These are phyloP conservation scores for Lamprologus tigripictilis DNA, from an alignment of 2,113 vertebrate genomes.

Conservation along the genomic window DNA sequence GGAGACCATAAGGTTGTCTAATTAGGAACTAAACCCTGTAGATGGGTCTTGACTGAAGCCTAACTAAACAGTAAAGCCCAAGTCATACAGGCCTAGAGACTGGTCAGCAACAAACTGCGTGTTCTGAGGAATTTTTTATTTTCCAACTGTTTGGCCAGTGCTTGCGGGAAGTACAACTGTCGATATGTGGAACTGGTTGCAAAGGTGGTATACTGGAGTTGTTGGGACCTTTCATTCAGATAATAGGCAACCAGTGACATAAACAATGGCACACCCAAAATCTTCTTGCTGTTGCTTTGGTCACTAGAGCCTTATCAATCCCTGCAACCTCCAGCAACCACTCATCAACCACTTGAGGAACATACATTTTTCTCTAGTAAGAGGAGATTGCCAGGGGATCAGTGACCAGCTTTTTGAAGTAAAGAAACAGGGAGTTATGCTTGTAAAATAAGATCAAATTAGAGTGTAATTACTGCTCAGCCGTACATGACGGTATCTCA, in stretches of 20 bases:
- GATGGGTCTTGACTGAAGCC: neutral
- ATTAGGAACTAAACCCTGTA: neutral
- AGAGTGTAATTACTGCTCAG: neutral
- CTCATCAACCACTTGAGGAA: neutral
- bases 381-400: neutral
- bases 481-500: neutral
- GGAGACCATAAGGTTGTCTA: neutral
- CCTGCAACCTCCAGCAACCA: neutral
- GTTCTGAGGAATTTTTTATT: neutral
- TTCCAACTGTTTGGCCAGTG: neutral
- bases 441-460: neutral
- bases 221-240: neutral
- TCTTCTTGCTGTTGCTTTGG: neutral
- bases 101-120: neutral
- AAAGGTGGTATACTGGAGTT: neutral
- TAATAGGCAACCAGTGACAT: neutral
- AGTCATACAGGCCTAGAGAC: neutral
- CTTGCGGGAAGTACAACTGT: neutral
- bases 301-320: neutral
- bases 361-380: neutral
- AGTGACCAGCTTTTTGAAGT: neutral
- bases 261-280: neutral
- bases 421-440: neutral
- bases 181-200: neutral
- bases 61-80: neutral